Percentiles rank a stretch among this genome's conserved stretches.
These are phyloP conservation scores for Drosophila guanche DNA, from an alignment of 1,140 invertebrate genomes.

Conservation along the genomic window DNA sequence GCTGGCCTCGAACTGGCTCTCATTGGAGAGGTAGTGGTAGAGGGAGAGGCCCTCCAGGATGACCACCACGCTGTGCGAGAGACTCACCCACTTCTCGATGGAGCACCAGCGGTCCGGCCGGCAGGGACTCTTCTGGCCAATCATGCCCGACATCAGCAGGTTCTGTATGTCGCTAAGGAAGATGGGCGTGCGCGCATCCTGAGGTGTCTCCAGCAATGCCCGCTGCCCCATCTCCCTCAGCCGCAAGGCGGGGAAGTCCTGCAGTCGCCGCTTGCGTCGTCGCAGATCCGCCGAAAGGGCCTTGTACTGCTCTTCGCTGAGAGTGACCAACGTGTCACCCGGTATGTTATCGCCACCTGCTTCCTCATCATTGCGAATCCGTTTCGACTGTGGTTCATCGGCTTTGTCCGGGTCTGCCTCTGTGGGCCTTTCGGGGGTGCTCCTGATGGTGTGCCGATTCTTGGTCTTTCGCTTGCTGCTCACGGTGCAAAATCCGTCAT, in stretches of 20 bases:
- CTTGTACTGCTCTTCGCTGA: conserved; percentile 85
- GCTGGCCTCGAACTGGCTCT: conserved; percentile 86
- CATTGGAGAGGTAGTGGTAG: conserved; percentile 88
- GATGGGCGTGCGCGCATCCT: conserved; percentile 88
- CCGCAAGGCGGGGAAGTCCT: conserved; percentile 85
- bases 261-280: conserved; percentile 85
- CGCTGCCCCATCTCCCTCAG: conserved; percentile 86
- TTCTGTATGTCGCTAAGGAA: conserved; percentile 93
- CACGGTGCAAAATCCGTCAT: conserved; percentile 65
- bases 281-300: conserved; percentile 85
- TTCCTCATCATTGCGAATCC: conserved; percentile 32
- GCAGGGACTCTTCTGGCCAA: conserved; percentile 89
- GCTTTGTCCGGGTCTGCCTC: conserved; percentile 5
- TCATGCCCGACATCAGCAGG: conserved; percentile 90
- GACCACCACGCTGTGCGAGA: conserved; percentile 89
- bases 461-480: conserved; percentile 58
- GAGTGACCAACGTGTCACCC: conserved; percentile 11
- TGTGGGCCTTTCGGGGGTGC: conserved; percentile 18
- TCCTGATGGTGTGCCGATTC: conserved; percentile 55
- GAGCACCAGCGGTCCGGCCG: conserved; percentile 90
- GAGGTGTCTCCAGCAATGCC: conserved; percentile 85
- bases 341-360: conserved; percentile 56
- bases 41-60: conserved; percentile 91
- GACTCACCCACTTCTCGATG: conserved; percentile 88
- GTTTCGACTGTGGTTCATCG: conserved; percentile 45